These are phyloP conservation scores for Lasioglossum malachurum DNA, from an alignment of 2,888 invertebrate species.

Conservation along the genomic window DNA sequence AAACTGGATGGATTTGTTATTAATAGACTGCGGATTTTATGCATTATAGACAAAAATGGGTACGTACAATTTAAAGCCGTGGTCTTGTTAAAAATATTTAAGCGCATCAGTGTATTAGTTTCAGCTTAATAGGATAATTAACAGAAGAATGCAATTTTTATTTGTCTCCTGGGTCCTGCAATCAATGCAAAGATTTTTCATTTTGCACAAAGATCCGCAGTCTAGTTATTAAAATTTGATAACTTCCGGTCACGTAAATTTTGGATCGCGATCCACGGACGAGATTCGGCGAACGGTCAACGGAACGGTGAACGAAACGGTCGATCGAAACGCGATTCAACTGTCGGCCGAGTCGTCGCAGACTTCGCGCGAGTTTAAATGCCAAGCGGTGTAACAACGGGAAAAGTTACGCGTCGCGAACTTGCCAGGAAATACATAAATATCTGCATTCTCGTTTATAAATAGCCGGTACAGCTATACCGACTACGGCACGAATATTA, in stretches of 20 bases:
- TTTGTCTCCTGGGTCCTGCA: too few species aligned
- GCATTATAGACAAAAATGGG: too few species aligned
- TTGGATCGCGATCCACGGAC: background rate
- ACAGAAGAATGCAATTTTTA: too few species aligned
- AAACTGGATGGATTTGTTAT: too few species aligned
- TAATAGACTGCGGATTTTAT: too few species aligned
- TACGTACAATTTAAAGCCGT: too few species aligned
- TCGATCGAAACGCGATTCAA: background rate
- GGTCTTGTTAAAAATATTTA: too few species aligned
- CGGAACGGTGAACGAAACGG: background rate
- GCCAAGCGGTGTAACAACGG: slow-evolving; percentile 25
- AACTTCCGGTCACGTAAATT: slow-evolving; percentile 2
- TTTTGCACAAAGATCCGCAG: too few species aligned
- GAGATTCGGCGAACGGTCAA: background rate
- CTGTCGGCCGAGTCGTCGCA: background rate
- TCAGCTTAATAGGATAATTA: too few species aligned
- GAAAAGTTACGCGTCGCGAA: slow-evolving; percentile 20
- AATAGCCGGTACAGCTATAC: slow-evolving; percentile 28
- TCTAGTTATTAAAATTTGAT: too few species aligned
- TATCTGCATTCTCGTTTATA: slow-evolving; percentile 31
- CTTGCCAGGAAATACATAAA: slow-evolving; percentile 46
- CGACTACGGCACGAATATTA: slow-evolving; percentile 46
- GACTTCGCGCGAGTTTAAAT: slow-evolving; percentile 15
- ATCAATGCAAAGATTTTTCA: too few species aligned
- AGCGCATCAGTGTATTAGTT: too few species aligned